These are phyloP conservation scores for Danio albolineatus DNA, from an alignment of 2,797 vertebrate species.

Conservation along the genomic window DNA sequence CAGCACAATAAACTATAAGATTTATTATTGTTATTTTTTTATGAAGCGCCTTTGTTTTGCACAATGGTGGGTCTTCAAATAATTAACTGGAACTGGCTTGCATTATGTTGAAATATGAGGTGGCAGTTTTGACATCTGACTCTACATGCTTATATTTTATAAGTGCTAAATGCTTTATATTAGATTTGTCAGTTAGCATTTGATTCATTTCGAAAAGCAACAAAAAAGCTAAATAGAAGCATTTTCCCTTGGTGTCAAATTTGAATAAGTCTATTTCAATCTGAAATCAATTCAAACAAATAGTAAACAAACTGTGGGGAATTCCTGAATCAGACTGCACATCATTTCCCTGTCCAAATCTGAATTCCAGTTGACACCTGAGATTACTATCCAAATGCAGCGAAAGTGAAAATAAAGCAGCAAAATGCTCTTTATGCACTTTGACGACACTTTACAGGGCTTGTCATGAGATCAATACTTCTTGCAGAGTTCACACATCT, in stretches of 20 bases:
- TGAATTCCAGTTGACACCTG: conserved; percentile 8
- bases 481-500: not conserved
- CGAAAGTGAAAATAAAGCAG: not conserved
- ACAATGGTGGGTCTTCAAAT: not conserved
- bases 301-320: not conserved
- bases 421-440: not conserved
- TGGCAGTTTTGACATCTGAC: too few relatives aligned
- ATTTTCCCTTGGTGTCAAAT: not conserved
- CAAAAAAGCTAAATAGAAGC: not conserved
- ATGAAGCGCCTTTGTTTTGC: not conserved
- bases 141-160: too few relatives aligned
- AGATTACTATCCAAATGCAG: not conserved
- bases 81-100: not conserved
- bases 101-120: not conserved
- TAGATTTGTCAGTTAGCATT: not conserved
- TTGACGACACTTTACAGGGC: not conserved
- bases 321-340: not conserved
- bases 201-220: not conserved
- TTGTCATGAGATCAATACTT: not conserved
- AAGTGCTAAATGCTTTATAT: too few relatives aligned
- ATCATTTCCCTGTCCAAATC: not conserved
- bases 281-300: not conserved
- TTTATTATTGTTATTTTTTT: too few relatives aligned
- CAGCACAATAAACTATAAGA: not conserved
- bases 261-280: not conserved